Percentiles rank a stretch among this genome's conserved stretches.
phyloP scores from a whole-genome alignment of 2,113 vertebrate genomes.

The Paralichthys olivaceus region DNA sequence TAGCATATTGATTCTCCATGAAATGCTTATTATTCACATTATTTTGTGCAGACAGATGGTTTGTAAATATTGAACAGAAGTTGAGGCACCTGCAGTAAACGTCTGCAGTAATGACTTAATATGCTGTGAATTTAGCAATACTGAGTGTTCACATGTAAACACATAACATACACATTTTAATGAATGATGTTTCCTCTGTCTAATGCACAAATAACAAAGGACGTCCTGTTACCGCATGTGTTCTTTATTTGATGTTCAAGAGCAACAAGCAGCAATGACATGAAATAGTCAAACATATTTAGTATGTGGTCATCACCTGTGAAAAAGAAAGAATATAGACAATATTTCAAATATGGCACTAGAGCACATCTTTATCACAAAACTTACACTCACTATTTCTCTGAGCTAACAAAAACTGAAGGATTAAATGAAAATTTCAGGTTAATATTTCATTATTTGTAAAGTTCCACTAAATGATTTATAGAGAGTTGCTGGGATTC shows the following conservation, averaged over 20 bases:
- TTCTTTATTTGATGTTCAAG: conserved; percentile 48
- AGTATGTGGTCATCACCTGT: conserved; percentile 79
- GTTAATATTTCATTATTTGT: not conserved
- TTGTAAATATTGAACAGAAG: no score
- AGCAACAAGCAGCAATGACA: conserved; percentile 4
- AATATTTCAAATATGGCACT: not conserved
- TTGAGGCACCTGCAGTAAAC: no score
- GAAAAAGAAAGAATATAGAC: conserved; percentile 5
- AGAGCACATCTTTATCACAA: not conserved
- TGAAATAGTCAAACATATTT: conserved; percentile 36
- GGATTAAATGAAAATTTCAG: not conserved
- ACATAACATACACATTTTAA: not conserved
- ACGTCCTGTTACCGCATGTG: not conserved
- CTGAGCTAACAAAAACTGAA: not conserved
- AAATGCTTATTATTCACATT: no score
- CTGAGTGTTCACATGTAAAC: no score
- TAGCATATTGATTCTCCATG: no score
- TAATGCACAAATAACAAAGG: not conserved
- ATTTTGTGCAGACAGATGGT: no score
- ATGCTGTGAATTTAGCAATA: no score
- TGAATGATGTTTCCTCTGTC: not conserved
- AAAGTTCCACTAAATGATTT: not conserved
- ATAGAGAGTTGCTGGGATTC: no score
- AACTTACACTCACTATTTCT: not conserved
- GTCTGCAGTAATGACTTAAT: no score